Evolutionary conservation across 2,797 vertebrate genomes (phyloP), one percentile per base, ranked within the genome.

Genomic region (Mustela erminea): DNA sequence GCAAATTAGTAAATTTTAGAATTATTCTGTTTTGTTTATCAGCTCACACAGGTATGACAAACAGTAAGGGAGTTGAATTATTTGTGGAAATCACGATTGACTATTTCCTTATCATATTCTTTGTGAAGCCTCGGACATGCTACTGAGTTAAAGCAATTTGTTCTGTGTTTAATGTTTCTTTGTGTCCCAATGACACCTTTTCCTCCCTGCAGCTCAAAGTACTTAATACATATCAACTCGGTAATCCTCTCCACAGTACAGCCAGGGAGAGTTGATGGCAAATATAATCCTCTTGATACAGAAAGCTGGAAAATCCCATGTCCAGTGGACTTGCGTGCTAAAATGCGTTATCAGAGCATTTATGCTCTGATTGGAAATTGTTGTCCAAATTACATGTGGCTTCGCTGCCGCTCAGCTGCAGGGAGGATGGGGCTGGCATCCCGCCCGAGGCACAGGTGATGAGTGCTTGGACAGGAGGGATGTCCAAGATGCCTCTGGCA

Each of bases 101-200:
- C 32, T 88, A 46, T 93, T 90, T 80, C 46, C 58, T 92, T 92
- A 90, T 90, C 17, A 66, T 88, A 93, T 97, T 93, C 58, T 54
- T 90, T 80, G 64, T 93, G 54, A 96, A 93, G 74, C 13, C 56
- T 96, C 56, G 8, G 64, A 89, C 18, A 23, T 32, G n/a, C 62
- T 56, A 81, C 6, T 56, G 43, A 84, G 18, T 82, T 88, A 77
- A 86, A 93, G 49, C 66, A 93, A 84, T 93, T 88, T 81, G 7
- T 78, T 94, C 93, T 84, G 58, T 43, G 83, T 66, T 97, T 96
- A 95, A 81, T 70, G 81, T 12, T 90, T 82, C 72, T 88, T 87
- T 85, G 81, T 93, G 43, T 80, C 70, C 41, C 21, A 64, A 2
- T 77, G 56, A 91, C 56, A 75, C n/a, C 0, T 75, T 95, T 96